Evolutionary conservation across 2,888 invertebrate genomes (phyloP).

Genomic region (Luperina nickerlii): DNA sequence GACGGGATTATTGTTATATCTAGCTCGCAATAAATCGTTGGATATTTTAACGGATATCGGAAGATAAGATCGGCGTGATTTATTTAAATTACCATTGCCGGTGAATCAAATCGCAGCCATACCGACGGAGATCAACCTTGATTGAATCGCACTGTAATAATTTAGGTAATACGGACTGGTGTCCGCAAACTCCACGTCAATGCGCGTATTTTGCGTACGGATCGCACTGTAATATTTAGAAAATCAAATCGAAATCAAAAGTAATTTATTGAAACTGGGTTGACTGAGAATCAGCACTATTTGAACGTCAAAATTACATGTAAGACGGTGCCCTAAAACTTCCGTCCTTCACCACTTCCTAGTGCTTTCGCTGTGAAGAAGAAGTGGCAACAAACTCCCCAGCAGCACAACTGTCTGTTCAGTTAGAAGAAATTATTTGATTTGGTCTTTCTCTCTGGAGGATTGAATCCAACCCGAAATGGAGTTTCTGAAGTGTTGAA

Average conservation of each 20-base stretch:
- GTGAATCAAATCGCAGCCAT: conserved; percentile 10
- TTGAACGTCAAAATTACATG: neutral
- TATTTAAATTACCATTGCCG: conserved; percentile 26
- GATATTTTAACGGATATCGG: conserved; percentile 39
- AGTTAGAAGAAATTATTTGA: neutral
- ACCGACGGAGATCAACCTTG: neutral
- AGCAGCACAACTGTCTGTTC: neutral
- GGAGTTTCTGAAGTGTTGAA: neutral
- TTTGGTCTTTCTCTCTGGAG: neutral
- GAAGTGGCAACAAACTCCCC: too few species aligned
- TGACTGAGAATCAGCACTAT: neutral
- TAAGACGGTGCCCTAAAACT: neutral
- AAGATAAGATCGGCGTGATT: conserved; percentile 42
- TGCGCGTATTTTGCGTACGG: too few species aligned
- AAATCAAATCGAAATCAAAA: neutral
- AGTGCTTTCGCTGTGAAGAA: neutral
- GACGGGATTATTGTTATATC: conserved; percentile 54
- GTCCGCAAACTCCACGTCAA: too few species aligned
- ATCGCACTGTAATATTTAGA: neutral
- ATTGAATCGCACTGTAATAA: neutral
- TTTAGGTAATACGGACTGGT: too few species aligned
- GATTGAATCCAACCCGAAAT: neutral
- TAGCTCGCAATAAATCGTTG: conserved; percentile 39
- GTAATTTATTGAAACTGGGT: neutral
- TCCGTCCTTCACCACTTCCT: neutral